These are phyloP conservation scores for Sebastes schlegelii DNA, from an alignment of 2,113 vertebrate species.

Conservation along the genomic window DNA sequence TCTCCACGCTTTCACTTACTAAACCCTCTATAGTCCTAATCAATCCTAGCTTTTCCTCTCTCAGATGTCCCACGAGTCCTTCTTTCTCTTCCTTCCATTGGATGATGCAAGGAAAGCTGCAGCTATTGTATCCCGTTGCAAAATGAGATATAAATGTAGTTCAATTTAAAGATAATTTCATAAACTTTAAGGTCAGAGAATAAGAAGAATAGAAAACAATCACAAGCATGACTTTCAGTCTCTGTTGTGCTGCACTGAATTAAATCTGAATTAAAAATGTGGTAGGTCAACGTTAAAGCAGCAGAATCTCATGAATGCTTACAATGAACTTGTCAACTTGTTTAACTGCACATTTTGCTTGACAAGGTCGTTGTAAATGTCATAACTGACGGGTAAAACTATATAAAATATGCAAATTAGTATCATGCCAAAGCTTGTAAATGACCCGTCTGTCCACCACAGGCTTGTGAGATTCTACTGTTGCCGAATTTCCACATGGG, in stretches of 20 bases:
- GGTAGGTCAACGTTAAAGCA: neutral
- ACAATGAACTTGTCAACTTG: neutral
- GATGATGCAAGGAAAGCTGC: neutral
- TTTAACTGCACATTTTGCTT: neutral
- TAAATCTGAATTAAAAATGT: neutral
- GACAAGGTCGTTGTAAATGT: neutral
- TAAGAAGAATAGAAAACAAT: neutral
- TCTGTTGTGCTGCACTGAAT: neutral
- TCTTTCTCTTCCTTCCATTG: neutral
- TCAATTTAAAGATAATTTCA: neutral
- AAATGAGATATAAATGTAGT: neutral
- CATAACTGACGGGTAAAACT: conserved; percentile 2
- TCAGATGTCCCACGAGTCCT: neutral
- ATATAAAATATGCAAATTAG: neutral
- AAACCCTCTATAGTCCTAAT: neutral
- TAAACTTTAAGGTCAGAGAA: neutral
- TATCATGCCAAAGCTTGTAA: too few relatives aligned
- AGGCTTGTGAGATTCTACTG: too few relatives aligned
- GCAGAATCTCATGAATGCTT: neutral
- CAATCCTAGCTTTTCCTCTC: neutral
- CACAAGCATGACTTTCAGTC: too few relatives aligned
- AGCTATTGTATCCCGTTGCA: neutral
- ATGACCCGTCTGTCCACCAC: too few relatives aligned
- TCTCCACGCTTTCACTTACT: neutral
- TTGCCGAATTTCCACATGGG: too few relatives aligned